Conservation (phyloP, 2,113 vertebrate genomes). For the Caloenas nicobarica region DNA sequence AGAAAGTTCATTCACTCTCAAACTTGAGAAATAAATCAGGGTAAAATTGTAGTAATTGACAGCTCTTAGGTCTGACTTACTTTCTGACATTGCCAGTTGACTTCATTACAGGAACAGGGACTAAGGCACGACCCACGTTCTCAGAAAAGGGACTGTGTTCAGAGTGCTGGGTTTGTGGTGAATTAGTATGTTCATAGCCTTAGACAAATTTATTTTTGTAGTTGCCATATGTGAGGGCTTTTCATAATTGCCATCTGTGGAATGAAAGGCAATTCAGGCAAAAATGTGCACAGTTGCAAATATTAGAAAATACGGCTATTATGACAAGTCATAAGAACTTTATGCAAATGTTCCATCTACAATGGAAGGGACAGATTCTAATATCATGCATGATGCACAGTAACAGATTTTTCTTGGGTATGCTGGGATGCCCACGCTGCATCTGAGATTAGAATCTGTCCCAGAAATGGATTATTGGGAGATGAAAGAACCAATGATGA, state of each 20-base stretch:
- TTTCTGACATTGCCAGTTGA: not conserved
- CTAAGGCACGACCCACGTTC: not conserved
- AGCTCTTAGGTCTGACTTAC: not conserved
- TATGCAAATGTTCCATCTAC: conserved; percentile 5
- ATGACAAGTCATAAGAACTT: not conserved
- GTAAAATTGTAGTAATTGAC: not conserved
- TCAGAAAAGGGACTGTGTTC: not conserved
- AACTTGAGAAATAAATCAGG: not conserved
- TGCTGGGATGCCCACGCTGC: not conserved
- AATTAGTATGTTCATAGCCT: not conserved
- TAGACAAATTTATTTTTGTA: not conserved
- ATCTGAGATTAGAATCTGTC: conserved; percentile 13
- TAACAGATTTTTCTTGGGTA: conserved; percentile 44
- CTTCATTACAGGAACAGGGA: not conserved
- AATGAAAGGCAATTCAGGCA: not conserved
- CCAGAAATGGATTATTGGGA: conserved; percentile 18
- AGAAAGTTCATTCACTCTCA: not conserved
- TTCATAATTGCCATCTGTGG: conserved; percentile 19
- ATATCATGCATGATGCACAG: conserved; percentile 11
- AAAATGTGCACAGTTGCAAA: not conserved
- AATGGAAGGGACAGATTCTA: conserved; percentile 39
- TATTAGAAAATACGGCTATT: not conserved
- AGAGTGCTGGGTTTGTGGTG: not conserved
- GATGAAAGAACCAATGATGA: conserved; percentile 4
- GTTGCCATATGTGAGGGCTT: not conserved